Base-by-base conservation (phyloP, 2,888 invertebrate species). In the Halictus quadricinctus region DNA sequence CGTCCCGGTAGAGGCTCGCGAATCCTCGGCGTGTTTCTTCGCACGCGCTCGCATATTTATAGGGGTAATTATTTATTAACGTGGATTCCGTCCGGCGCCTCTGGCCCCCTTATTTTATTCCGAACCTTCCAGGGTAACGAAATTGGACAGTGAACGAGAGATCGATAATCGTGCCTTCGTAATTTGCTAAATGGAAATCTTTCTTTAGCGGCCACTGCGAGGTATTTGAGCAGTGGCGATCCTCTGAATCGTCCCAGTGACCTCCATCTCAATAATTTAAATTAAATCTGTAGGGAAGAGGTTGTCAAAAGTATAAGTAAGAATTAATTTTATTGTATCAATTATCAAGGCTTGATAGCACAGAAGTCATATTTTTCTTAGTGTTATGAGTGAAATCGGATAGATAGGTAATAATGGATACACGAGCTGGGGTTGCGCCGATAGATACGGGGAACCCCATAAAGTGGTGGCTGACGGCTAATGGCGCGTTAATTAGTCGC, bases 401-500 rank as follows among this genome's bases (percentile, higher is more conserved):
- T 46, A n/a, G n/a, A 69, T 25, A 13, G 50, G 50, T 29, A 15
- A 50, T 29, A n/a, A 15, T 6, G 15, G 43, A 21, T 66, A 69
- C 48, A 41, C 48, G 6, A 25, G 21, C 13, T 18, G 66, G 15
- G 72, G 75, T 80, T 66, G 72, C 10, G 8, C 41, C 25, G 46
- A 48, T 41, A 75, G 79, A 76, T 78, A 86, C n/a, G 72, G 36
- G 15, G 60, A 43, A 25, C 43, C 21, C 50, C 64, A 79, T 77
- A 74, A 81, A 79, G 70, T 64, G 50, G 46, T 29, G 58, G 73
- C 69, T 43, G 58, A 18, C 48, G 41, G 79, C 66, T 83, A 82
- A 84, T 82, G 79, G 80, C n/a, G 60, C 82, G 85, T 83, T 85
- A 83, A 86, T 85, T 83, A 82, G 77, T 75, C 72, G 82, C 85